Conservation (phyloP, 2,797 vertebrate species). For the Novumbra hubbsi region DNA sequence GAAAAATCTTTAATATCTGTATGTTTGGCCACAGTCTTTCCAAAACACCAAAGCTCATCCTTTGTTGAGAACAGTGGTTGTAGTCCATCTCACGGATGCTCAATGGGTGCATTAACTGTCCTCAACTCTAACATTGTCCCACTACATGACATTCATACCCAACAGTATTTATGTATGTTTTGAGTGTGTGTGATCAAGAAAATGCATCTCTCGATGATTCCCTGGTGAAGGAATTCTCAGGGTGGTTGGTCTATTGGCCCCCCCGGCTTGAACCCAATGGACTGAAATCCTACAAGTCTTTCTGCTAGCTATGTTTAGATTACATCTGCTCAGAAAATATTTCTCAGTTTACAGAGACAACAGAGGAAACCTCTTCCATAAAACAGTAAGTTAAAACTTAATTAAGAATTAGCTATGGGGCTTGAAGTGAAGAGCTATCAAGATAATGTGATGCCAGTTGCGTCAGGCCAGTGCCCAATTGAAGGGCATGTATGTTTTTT, state of each 20-base stretch:
- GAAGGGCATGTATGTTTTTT: neutral
- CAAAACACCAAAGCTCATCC: neutral
- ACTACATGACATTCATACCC: neutral
- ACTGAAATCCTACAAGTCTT: conserved; percentile 11
- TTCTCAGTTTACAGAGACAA: conserved; percentile 34
- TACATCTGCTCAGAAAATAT: conserved; percentile 28
- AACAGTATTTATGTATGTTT: neutral
- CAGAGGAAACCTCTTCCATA: conserved; percentile 13
- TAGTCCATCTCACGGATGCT: neutral
- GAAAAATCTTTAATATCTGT: neutral
- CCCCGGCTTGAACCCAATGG: neutral
- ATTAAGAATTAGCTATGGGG: neutral
- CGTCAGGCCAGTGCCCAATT: no score
- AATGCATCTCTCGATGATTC: neutral
- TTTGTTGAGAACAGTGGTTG: neutral
- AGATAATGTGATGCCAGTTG: no score
- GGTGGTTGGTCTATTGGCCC: neutral
- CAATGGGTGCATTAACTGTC: neutral
- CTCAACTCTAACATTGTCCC: neutral
- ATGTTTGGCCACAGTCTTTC: neutral
- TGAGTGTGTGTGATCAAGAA: neutral
- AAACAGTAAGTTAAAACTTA: conserved; percentile 3
- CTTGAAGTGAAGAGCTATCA: neutral
- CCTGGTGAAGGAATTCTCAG: conserved; percentile 11
- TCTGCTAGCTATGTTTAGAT: conserved; percentile 27